A percentile compares a stretch with the other conserved stretches of the same genome.
phyloP scores from a whole-genome alignment of 2,113 vertebrate genomes.

The Strigops habroptila region DNA sequence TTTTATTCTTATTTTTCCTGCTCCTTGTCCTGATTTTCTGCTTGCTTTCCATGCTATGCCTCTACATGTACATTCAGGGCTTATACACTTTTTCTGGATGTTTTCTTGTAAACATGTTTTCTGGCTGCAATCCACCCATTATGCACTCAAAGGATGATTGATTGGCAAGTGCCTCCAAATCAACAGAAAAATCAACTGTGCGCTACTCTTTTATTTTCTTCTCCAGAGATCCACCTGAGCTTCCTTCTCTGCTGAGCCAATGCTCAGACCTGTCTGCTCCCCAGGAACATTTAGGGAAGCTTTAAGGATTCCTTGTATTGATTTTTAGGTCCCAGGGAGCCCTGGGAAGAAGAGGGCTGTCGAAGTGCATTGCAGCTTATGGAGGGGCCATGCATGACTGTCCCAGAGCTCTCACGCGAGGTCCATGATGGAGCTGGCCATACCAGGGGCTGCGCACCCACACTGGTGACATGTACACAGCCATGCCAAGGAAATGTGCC shows the following conservation, averaged over 20 bases:
- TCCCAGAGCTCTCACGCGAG: accelerated
- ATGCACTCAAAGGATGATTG: background rate
- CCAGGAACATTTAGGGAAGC: accelerated
- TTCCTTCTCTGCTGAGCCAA: background rate
- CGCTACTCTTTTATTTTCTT: background rate
- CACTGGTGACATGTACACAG: background rate
- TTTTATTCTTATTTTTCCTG: background rate
- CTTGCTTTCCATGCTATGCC: background rate
- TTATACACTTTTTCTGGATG: background rate
- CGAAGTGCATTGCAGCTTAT: accelerated
- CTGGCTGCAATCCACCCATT: background rate
- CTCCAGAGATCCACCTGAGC: background rate
- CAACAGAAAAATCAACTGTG: background rate
- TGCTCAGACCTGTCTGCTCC: background rate
- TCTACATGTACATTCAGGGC: background rate
- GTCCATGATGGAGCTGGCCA: accelerated
- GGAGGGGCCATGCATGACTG: accelerated
- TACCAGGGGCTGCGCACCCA: background rate
- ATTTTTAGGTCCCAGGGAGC: background rate
- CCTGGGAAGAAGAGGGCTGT: background rate
- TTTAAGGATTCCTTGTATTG: background rate
- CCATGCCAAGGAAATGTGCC: background rate
- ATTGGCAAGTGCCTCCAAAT: background rate
- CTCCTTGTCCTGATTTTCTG: background rate
- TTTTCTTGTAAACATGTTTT: background rate